These are phyloP conservation scores for Lontra canadensis DNA, from an alignment of 2,113 vertebrate species.

Conservation along the genomic window DNA sequence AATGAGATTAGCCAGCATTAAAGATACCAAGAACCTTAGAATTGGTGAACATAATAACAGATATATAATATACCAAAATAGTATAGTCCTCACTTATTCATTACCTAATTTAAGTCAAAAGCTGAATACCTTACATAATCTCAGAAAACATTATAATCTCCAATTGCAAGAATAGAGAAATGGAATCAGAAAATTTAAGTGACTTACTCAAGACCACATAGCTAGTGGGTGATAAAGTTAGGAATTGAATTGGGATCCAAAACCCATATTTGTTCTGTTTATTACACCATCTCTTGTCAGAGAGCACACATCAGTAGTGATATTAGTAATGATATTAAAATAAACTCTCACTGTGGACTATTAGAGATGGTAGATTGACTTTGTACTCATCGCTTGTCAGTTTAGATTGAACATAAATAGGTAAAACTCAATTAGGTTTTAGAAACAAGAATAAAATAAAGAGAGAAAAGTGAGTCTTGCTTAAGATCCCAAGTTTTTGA, in stretches of 20 bases:
- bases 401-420: neutral
- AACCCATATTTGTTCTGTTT: neutral
- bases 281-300: fast-evolving
- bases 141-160: neutral
- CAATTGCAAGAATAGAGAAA: neutral
- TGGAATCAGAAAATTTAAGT: neutral
- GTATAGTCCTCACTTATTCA: neutral
- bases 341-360: neutral
- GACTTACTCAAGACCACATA: neutral
- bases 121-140: neutral
- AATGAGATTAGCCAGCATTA: no score
- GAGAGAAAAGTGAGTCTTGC: neutral
- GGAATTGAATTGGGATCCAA: neutral
- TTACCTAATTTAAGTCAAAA: neutral
- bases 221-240: neutral
- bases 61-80: neutral
- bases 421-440: neutral
- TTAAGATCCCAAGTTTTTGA: neutral
- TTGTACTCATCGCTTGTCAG: neutral
- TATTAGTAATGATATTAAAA: neutral
- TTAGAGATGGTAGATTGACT: neutral
- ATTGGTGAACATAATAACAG: neutral
- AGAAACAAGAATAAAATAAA: neutral
- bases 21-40: no score
- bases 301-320: neutral